Conservation (phyloP, 2,888 invertebrate species). For the Pseudoips prasinana region DNA sequence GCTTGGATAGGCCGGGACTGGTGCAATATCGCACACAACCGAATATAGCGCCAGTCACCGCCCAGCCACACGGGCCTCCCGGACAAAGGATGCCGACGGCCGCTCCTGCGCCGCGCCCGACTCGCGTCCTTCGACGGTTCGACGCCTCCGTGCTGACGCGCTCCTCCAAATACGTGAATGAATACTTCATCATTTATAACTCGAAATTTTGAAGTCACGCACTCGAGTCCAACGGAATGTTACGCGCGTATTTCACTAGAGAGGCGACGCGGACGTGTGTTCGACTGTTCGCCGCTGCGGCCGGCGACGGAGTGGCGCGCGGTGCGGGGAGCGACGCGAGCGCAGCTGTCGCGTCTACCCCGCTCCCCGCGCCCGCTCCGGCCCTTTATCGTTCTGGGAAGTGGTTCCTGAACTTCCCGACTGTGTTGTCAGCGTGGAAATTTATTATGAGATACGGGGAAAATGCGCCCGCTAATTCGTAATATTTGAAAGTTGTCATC, state of each 20-base stretch:
- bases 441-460: conserved; percentile 43
- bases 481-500: conserved; percentile 66
- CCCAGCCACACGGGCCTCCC: conserved; percentile 77
- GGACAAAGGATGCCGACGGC: conserved; percentile 62
- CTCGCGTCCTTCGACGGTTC: conserved; percentile 35
- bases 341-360: conserved; percentile 73
- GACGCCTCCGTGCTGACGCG: conserved; percentile 24
- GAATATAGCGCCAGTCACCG: conserved; percentile 80
- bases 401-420: conserved; percentile 81
- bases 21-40: conserved; percentile 78
- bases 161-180: conserved; percentile 34
- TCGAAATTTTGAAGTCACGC: conserved; percentile 48
- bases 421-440: conserved; percentile 57
- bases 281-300: conserved; percentile 40
- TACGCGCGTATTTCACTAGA: conserved; percentile 54
- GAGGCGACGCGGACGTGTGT: conserved; percentile 37
- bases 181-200: conserved; percentile 37
- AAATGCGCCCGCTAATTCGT: conserved; percentile 32
- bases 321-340: conserved; percentile 68
- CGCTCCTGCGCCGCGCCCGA: conserved; percentile 60
- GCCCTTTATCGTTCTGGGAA: conserved; percentile 81
- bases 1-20: conserved; percentile 83
- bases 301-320: conserved; percentile 60
- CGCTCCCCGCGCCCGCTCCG: conserved; percentile 48
- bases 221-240: conserved; percentile 53